Conservation (phyloP, 2,888 invertebrate species). For the Mimas tiliae region DNA sequence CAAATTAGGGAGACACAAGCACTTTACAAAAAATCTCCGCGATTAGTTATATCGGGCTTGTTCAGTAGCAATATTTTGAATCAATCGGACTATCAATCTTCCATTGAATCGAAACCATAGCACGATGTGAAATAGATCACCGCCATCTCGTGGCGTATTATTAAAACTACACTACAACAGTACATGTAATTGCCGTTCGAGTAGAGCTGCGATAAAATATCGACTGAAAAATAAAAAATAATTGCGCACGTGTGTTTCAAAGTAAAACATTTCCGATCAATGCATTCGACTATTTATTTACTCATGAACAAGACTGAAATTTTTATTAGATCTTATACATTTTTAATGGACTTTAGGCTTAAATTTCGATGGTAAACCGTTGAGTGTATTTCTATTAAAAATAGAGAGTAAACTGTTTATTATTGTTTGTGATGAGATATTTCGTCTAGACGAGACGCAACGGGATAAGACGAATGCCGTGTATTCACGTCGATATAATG, state of each 20-base stretch:
- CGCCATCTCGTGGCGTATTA: too few relatives aligned
- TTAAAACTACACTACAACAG: not conserved
- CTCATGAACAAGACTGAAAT: slow-evolving; percentile 40
- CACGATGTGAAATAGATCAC: too few relatives aligned
- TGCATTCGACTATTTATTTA: slow-evolving; percentile 35
- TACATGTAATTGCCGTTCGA: slow-evolving; percentile 11
- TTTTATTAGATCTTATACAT: slow-evolving; percentile 26
- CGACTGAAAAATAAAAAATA: not conserved
- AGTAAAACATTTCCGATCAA: slow-evolving; percentile 29
- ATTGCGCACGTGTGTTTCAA: slow-evolving; percentile 23
- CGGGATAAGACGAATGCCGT: not conserved
- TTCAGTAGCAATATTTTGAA: too few relatives aligned
- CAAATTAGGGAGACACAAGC: too few relatives aligned
- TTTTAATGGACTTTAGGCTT: slow-evolving; percentile 8
- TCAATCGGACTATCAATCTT: too few relatives aligned
- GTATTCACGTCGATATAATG: not conserved
- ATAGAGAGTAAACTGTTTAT: slow-evolving; percentile 6
- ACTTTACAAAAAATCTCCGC: too few relatives aligned
- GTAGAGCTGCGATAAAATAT: not conserved
- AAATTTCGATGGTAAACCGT: slow-evolving; percentile 10
- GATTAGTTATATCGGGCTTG: too few relatives aligned
- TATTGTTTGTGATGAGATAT: not conserved
- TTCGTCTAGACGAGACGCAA: not conserved
- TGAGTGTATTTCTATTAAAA: slow-evolving; percentile 17
- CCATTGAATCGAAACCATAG: too few relatives aligned